Percentiles rank a stretch among this genome's conserved stretches.
These are phyloP conservation scores for Proteles cristata DNA, from an alignment of 2,113 vertebrate species.

Conservation along the genomic window DNA sequence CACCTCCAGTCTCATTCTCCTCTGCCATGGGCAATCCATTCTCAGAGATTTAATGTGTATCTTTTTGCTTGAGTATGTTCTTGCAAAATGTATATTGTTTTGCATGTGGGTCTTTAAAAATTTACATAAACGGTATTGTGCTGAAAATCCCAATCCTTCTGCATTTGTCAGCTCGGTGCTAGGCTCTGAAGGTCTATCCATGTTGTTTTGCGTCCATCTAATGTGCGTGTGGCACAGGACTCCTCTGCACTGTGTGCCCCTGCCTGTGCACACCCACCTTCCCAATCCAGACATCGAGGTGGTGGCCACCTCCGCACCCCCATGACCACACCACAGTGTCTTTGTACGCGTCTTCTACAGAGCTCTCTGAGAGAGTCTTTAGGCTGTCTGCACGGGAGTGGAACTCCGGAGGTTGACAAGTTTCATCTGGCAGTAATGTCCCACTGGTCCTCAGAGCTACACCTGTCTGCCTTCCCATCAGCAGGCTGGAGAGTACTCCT, in stretches of 20 bases:
- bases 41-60: background rate
- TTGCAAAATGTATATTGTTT: conserved; percentile 38
- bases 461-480: background rate
- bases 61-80: conserved; percentile 52
- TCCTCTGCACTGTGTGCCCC: rapidly evolving
- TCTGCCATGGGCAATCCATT: background rate
- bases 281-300: background rate
- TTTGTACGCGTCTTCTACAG: background rate
- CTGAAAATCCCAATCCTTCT: background rate
- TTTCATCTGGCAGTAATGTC: background rate
- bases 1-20: background rate
- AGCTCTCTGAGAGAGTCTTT: background rate
- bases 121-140: conserved; percentile 11
- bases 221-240: background rate
- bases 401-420: background rate
- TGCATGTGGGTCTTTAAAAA: background rate
- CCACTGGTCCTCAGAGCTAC: background rate
- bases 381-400: background rate
- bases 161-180: background rate
- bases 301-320: too few species aligned
- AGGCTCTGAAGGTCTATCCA: background rate
- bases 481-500: background rate
- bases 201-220: background rate
- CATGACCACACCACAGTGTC: background rate
- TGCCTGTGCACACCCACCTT: too few species aligned